phyloP scores from a whole-genome alignment of 1,140 invertebrate genomes.

The Coptotermes formosanus region DNA sequence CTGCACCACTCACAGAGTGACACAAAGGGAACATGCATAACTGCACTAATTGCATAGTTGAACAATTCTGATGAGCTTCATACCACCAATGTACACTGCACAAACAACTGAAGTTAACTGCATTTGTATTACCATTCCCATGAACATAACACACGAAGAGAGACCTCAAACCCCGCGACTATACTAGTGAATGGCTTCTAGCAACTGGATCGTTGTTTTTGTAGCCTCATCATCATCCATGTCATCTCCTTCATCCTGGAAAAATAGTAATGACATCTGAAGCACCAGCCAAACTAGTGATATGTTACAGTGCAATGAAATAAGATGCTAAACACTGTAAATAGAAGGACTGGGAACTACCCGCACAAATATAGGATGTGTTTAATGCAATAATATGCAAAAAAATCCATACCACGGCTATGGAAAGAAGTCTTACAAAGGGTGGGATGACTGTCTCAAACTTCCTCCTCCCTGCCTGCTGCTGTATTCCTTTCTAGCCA shows the following conservation, averaged over 20 bases:
- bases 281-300: neutral
- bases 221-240: slow-evolving; percentile 33
- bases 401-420: no score
- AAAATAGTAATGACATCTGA: neutral
- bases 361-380: no score
- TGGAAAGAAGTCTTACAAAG: no score
- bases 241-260: slow-evolving; percentile 31
- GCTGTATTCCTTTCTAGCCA: no score
- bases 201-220: slow-evolving; percentile 35
- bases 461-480: no score
- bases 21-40: neutral
- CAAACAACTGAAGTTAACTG: neutral
- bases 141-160: neutral
- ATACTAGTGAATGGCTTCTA: slow-evolving; percentile 35
- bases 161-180: neutral
- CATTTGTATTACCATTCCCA: neutral
- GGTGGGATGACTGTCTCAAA: no score
- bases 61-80: neutral
- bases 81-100: neutral
- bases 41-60: neutral
- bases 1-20: slow-evolving; percentile 17
- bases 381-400: no score
- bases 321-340: neutral
- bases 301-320: neutral
- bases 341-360: no score